phyloP scores from a whole-genome alignment of 2,113 vertebrate genomes.

The Channa argus region DNA sequence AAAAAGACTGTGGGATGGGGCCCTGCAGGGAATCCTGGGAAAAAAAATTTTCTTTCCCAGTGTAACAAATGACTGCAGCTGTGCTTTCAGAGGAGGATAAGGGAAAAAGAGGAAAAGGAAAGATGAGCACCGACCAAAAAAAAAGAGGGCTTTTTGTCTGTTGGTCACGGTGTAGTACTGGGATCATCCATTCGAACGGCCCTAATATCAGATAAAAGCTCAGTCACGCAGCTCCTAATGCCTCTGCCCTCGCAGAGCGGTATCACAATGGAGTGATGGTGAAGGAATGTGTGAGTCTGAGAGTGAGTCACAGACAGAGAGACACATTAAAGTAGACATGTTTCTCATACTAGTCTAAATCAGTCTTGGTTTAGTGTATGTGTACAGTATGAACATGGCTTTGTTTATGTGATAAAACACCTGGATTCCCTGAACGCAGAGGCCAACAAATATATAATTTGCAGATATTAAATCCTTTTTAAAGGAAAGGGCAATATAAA shows the following conservation, averaged over 20 bases:
- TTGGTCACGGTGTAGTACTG: conserved; percentile 67
- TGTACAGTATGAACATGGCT: not conserved
- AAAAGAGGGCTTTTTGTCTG: conserved; percentile 70
- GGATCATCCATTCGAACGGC: conserved; percentile 76
- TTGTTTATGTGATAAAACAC: not conserved
- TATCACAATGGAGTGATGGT: conserved; percentile 59
- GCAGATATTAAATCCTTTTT: no score
- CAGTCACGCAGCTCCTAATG: conserved; percentile 70
- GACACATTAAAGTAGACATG: conserved; percentile 9
- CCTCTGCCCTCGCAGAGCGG: conserved; percentile 31
- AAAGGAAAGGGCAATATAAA: not conserved
- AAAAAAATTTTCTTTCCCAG: conserved; percentile 13
- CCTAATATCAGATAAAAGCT: conserved; percentile 77
- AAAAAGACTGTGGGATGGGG: conserved; percentile 58
- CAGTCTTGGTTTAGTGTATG: not conserved
- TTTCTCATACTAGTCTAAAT: conserved; percentile 14
- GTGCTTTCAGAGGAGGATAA: conserved; percentile 64
- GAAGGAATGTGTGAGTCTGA: conserved; percentile 47
- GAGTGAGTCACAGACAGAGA: conserved; percentile 49
- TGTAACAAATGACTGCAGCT: conserved; percentile 77
- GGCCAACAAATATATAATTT: not conserved
- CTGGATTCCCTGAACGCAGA: not conserved
- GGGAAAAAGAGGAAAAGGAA: conserved; percentile 44
- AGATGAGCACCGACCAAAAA: conserved; percentile 49
- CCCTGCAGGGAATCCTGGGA: conserved; percentile 71